These are phyloP conservation scores for Grapholita molesta DNA, from an alignment of 1,140 invertebrate species.

Conservation along the genomic window DNA sequence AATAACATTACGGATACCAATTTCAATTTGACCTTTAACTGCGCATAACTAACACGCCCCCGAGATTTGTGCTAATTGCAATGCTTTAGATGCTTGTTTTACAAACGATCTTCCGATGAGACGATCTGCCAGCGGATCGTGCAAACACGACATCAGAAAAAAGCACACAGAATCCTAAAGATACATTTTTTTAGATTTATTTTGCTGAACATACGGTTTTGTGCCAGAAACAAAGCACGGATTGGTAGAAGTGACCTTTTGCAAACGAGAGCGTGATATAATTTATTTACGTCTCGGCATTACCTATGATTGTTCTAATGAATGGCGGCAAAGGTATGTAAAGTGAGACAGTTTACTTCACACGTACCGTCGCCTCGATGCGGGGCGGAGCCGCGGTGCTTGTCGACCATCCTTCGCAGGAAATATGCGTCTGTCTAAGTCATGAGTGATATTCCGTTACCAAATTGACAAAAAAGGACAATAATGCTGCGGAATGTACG, in stretches of 20 bases:
- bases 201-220: no score
- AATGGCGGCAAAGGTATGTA: neutral
- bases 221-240: no score
- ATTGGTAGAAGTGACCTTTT: no score
- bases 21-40: conserved; percentile 9
- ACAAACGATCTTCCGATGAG: neutral
- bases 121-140: neutral
- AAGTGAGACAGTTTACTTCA: conserved; percentile 12
- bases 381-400: conserved; percentile 2
- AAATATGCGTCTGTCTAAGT: conserved; percentile 21
- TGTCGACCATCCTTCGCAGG: neutral
- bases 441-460: no score
- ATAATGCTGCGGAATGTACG: conserved; percentile 19
- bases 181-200: no score
- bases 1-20: neutral
- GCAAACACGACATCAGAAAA: neutral
- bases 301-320: neutral
- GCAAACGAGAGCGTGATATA: neutral
- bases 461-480: no score
- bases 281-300: neutral
- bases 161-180: neutral
- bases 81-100: neutral
- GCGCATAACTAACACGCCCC: conserved; percentile 8
- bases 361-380: neutral
- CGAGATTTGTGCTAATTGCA: neutral